Evolutionary conservation across 2,113 vertebrate species (phyloP).

Genomic region (Tachycineta bicolor): DNA sequence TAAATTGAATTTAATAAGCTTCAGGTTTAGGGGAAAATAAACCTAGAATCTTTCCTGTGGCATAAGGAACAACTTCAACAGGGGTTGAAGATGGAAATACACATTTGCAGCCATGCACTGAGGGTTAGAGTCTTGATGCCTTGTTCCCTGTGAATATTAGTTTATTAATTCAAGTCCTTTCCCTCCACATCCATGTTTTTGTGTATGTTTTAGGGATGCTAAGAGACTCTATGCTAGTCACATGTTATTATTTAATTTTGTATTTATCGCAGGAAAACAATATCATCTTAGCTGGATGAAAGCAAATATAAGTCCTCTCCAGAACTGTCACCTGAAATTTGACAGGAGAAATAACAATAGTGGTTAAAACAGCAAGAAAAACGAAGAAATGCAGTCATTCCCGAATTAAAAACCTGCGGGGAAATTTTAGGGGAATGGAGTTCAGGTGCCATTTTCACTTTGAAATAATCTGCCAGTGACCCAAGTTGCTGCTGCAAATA

Average conservation of each 20-base stretch:
- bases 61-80: not conserved
- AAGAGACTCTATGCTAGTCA: not conserved
- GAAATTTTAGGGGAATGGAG: not conserved
- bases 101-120: not conserved
- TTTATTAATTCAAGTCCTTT: not conserved
- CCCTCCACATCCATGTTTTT: fast-evolving
- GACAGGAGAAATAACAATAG: not conserved
- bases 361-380: not conserved
- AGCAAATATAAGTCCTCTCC: not conserved
- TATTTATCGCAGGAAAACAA: not conserved
- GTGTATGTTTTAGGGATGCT: not conserved
- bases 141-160: not conserved
- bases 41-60: constrained; percentile 6
- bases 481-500: not conserved
- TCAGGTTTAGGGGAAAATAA: constrained; percentile 29
- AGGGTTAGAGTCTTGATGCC: not conserved
- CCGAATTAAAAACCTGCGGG: not conserved
- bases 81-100: not conserved
- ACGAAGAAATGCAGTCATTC: not conserved
- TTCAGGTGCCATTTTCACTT: not conserved
- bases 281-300: not conserved
- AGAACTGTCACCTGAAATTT: not conserved
- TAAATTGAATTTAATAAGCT: constrained; percentile 62
- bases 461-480: not conserved
- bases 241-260: not conserved